phyloP scores from a whole-genome alignment of 2,113 vertebrate genomes.

The Ctenodactylus gundi region DNA sequence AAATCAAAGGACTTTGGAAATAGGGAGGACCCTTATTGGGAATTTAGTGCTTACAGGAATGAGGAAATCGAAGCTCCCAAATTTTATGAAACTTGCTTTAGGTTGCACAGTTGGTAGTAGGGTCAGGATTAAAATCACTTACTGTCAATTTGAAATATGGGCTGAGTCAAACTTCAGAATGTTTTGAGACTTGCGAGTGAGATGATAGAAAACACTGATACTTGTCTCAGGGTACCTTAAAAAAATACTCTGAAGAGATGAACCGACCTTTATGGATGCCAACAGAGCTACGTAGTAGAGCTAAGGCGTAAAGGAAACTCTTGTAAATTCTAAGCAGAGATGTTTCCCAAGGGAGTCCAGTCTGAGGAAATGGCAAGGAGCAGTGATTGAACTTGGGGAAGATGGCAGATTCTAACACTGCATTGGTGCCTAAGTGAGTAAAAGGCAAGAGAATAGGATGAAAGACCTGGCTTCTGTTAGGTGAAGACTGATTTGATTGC shows the following conservation, averaged over 20 bases:
- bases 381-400: neutral
- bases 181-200: neutral
- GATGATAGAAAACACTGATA: neutral
- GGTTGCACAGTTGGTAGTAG: neutral
- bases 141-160: neutral
- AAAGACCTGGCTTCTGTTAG: neutral
- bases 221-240: neutral
- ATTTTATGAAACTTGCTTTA: neutral
- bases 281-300: neutral
- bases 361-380: neutral
- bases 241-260: neutral
- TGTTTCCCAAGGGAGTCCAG: neutral
- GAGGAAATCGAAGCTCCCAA: conserved; percentile 24
- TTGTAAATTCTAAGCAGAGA: neutral
- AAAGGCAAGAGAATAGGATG: neutral
- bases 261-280: neutral
- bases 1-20: conserved; percentile 49
- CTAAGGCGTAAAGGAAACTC: neutral
- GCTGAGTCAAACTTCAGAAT: neutral
- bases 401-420: neutral
- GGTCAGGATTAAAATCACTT: neutral
- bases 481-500: neutral
- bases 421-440: neutral
- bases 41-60: neutral
- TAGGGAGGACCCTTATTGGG: neutral